Percentiles rank a stretch among this genome's conserved stretches.
Conservation (phyloP, 2,888 invertebrate species). For the Pilophorus perplexus region DNA sequence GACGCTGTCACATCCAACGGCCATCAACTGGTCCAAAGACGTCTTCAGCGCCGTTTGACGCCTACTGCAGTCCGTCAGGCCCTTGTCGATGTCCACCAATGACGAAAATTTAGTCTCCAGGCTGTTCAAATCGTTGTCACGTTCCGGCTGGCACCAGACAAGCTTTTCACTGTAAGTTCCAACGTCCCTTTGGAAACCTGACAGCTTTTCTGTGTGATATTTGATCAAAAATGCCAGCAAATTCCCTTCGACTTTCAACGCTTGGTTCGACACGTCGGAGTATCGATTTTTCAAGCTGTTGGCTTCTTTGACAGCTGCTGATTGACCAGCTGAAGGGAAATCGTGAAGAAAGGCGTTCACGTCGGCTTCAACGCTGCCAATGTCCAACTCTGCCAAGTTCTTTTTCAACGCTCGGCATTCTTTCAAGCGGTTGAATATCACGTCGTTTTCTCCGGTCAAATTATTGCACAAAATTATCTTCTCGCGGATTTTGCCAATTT, state of each 20-base stretch:
- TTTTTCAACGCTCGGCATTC: constrained; percentile 70
- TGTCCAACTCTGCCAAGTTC: constrained; percentile 67
- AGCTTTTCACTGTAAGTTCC: constrained; percentile 82
- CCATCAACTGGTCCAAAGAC: constrained; percentile 67
- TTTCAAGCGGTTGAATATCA: constrained; percentile 74
- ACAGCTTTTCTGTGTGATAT: constrained; percentile 79
- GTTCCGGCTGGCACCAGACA: constrained; percentile 86
- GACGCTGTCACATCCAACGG: constrained; percentile 70
- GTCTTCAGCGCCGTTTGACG: constrained; percentile 67
- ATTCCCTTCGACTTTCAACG: constrained; percentile 74
- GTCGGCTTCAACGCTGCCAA: constrained; percentile 66
- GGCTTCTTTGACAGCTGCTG: constrained; percentile 75
- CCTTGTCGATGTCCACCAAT: constrained; percentile 69
- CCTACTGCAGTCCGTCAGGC: constrained; percentile 67
- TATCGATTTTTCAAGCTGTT: constrained; percentile 79
- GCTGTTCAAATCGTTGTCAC: constrained; percentile 85
- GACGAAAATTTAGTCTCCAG: constrained; percentile 86
- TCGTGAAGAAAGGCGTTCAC: constrained; percentile 69
- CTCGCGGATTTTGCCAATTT: constrained; percentile 71
- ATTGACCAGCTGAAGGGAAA: constrained; percentile 76
- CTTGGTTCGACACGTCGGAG: constrained; percentile 72
- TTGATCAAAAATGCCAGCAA: constrained; percentile 80
- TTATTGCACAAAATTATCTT: constrained; percentile 86
- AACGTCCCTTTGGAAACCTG: constrained; percentile 75
- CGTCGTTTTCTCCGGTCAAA: constrained; percentile 80